Percentiles rank a stretch among this genome's conserved stretches.
Evolutionary conservation across 1,140 invertebrate species (phyloP).

Genomic region (Himalopsyche phryganea): DNA sequence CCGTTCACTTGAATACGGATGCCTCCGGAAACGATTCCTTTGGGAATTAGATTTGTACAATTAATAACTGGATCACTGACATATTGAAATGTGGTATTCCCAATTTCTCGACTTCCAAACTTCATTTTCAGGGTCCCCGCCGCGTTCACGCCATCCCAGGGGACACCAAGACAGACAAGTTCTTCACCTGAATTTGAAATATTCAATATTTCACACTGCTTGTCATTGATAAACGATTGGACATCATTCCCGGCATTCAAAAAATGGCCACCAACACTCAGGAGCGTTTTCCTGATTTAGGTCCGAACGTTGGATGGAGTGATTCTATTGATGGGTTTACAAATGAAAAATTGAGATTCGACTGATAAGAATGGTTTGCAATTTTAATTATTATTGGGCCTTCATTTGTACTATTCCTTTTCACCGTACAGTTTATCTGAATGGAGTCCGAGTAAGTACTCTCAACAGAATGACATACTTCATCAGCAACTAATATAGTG

Average conservation of each 20-base stretch:
- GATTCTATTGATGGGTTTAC: conserved; percentile 82
- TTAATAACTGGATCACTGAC: too few relatives aligned
- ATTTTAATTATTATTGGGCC: conserved; percentile 88
- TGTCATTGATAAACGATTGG: conserved; percentile 82
- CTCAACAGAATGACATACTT: conserved; percentile 85
- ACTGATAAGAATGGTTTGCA: conserved; percentile 83
- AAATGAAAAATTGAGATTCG: conserved; percentile 77
- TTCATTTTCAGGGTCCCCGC: conserved; percentile 85
- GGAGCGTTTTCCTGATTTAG: conserved; percentile 88
- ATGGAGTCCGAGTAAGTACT: conserved; percentile 84
- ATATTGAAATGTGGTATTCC: too few relatives aligned
- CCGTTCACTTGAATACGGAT: conserved; percentile 87
- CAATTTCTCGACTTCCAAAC: conserved; percentile 77
- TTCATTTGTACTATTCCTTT: conserved; percentile 75
- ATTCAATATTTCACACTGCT: conserved; percentile 80
- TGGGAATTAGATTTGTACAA: conserved; percentile 73
- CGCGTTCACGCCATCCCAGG: conserved; percentile 74
- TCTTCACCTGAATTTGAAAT: conserved; percentile 72
- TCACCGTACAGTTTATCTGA: conserved; percentile 87
- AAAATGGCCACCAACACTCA: conserved; percentile 85
- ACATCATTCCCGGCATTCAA: conserved; percentile 94
- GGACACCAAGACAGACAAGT: conserved; percentile 81
- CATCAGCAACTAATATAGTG: conserved; percentile 82
- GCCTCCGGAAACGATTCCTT: conserved; percentile 88
- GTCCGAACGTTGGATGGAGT: conserved; percentile 84